Evolutionary conservation across 2,113 vertebrate genomes (phyloP).

Genomic region (Tamias sibiricus): DNA sequence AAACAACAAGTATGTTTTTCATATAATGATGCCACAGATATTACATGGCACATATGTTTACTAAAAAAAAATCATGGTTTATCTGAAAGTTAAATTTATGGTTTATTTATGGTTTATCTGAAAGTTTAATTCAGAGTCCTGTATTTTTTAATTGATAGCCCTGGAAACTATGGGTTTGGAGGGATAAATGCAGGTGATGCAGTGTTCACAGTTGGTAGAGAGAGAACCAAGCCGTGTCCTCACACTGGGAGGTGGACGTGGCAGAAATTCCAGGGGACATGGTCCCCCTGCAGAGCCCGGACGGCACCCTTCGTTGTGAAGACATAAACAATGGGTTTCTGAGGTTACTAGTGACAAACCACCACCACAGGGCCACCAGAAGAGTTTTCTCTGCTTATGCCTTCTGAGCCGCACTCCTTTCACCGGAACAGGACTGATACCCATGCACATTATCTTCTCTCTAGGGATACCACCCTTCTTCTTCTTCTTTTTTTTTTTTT

Average conservation of each 20-base stretch:
- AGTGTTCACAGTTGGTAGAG: neutral
- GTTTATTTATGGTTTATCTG: neutral
- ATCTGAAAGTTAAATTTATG: neutral
- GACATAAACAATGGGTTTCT: neutral
- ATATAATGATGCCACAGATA: neutral
- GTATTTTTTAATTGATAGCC: neutral
- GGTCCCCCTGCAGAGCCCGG: neutral
- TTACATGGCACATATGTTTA: neutral
- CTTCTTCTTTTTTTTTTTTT: too few relatives aligned
- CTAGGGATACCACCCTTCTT: neutral
- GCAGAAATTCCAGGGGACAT: neutral
- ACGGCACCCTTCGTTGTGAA: neutral
- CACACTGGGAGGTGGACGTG: rapidly evolving
- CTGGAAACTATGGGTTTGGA: neutral
- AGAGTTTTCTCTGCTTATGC: neutral
- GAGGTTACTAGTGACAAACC: neutral
- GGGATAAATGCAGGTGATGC: neutral
- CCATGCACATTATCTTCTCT: neutral
- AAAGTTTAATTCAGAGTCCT: neutral
- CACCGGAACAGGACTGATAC: neutral
- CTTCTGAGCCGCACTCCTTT: neutral
- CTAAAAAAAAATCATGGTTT: neutral
- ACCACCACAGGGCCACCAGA: neutral
- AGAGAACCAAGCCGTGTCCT: neutral
- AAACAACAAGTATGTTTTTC: neutral